Evolutionary conservation across 2,888 invertebrate genomes (phyloP).

Genomic region (Conistra vaccinii): DNA sequence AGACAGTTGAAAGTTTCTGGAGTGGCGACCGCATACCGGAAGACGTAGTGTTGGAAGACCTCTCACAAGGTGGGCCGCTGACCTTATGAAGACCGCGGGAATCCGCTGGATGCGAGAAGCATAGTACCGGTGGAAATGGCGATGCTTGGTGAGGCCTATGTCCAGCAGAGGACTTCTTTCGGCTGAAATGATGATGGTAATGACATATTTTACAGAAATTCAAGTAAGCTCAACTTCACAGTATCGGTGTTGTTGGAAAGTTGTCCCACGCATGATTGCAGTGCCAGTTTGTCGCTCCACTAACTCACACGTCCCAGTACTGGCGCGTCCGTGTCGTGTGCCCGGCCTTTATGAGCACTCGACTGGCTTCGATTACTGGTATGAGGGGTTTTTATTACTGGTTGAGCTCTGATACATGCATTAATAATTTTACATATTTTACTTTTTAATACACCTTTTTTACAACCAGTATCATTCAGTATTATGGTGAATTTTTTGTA

Average conservation of each 20-base stretch:
- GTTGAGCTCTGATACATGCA: slow-evolving; percentile 34
- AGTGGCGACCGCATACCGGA: too few relatives aligned
- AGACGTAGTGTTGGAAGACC: too few relatives aligned
- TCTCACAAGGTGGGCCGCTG: too few relatives aligned
- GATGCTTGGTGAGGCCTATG: too few relatives aligned
- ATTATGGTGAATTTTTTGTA: background rate
- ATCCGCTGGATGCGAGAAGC: too few relatives aligned
- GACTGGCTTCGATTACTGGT: slow-evolving; percentile 21
- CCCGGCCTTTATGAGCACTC: slow-evolving; percentile 50
- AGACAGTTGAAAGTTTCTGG: too few relatives aligned
- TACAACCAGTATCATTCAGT: background rate
- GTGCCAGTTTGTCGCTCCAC: slow-evolving; percentile 55
- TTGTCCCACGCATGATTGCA: slow-evolving; percentile 58
- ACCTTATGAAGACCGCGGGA: too few relatives aligned
- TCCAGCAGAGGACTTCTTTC: too few relatives aligned
- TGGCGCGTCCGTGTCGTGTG: slow-evolving; percentile 43
- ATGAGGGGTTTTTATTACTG: slow-evolving; percentile 25
- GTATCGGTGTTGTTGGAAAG: slow-evolving; percentile 46
- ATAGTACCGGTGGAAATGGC: too few relatives aligned
- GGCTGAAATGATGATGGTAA: too few relatives aligned
- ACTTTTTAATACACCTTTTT: background rate
- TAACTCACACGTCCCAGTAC: slow-evolving; percentile 49
- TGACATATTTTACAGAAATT: too few relatives aligned
- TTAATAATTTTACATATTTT: background rate
- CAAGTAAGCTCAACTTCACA: background rate